A percentile compares a stretch with the other conserved stretches of the same genome.
phyloP scores from a whole-genome alignment of 1,140 invertebrate species.

The Trichogramma pretiosum region DNA sequence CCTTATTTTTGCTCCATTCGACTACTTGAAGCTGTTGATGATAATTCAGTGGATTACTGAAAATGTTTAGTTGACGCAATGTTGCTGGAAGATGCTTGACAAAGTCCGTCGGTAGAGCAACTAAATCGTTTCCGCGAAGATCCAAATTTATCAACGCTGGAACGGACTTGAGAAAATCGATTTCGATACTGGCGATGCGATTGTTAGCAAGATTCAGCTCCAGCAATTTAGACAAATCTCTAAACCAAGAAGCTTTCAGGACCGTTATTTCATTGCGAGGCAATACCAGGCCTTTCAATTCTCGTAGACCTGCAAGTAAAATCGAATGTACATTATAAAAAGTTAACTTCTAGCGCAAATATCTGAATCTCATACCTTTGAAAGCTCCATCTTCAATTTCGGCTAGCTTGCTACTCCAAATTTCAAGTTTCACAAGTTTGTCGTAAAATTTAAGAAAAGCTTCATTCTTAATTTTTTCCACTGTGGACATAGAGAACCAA shows the following conservation, averaged over 20 bases:
- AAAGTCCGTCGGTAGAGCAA: not conserved
- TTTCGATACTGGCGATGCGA: constrained; percentile 4
- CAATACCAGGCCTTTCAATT: constrained; percentile 10
- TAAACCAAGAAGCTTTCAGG: constrained; percentile 16
- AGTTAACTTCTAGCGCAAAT: no score
- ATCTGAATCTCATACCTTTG: constrained; percentile 8
- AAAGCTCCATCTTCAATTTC: constrained; percentile 17
- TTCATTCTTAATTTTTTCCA: constrained; percentile 1
- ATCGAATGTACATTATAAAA: not conserved
- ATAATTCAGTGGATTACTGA: constrained; percentile 9
- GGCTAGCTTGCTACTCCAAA: constrained; percentile 5
- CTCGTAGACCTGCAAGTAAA: constrained; percentile 3
- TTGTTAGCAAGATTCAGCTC: constrained; percentile 10
- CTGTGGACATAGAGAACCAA: constrained; percentile 9
- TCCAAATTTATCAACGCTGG: constrained; percentile 11
- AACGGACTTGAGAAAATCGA: constrained; percentile 6
- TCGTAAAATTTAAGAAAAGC: constrained; percentile 6
- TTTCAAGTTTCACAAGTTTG: constrained; percentile 9
- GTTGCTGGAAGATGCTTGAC: not conserved
- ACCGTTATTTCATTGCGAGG: constrained; percentile 7
- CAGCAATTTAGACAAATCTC: constrained; percentile 4
- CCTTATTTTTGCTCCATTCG: constrained; percentile 7
- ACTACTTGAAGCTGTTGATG: not conserved
- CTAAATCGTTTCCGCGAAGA: constrained; percentile 13
- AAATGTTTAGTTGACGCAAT: constrained; percentile 4